Conservation (phyloP, 2,113 vertebrate species). For the Carlito syrichta region DNA sequence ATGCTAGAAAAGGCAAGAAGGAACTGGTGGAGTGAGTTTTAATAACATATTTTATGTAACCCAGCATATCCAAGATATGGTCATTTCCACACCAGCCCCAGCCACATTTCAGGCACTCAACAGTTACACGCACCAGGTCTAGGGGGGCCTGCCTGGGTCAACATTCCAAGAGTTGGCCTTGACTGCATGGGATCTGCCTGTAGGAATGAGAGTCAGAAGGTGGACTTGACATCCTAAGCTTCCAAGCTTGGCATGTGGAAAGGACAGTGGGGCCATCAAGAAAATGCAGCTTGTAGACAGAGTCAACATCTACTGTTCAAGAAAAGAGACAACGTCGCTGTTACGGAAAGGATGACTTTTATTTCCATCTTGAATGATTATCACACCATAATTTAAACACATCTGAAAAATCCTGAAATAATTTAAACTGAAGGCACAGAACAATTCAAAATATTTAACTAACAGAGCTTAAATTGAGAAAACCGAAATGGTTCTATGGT, state of each 20-base stretch:
- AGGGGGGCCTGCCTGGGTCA: rapidly evolving
- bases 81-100: rapidly evolving
- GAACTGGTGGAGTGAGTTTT: background rate
- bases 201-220: background rate
- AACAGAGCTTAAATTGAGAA: constrained; percentile 54
- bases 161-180: rapidly evolving
- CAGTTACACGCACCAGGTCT: rapidly evolving
- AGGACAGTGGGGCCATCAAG: rapidly evolving
- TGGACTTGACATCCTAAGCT: background rate
- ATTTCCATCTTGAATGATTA: constrained; percentile 80
- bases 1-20: background rate
- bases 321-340: constrained; percentile 50
- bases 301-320: background rate
- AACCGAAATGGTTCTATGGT: constrained; percentile 32
- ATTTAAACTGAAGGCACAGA: constrained; percentile 84
- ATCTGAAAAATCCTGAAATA: constrained; percentile 76
- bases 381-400: constrained; percentile 72
- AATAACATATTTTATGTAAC: background rate
- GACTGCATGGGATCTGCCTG: background rate
- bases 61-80: background rate
- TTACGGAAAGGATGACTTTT: constrained; percentile 75
- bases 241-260: background rate
- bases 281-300: background rate
- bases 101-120: background rate
- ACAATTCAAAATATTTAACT: constrained; percentile 77